Evolutionary conservation across 2,888 invertebrate genomes (phyloP), one percentile per base, ranked within the genome.

Genomic region (Julus scandinavius): DNA sequence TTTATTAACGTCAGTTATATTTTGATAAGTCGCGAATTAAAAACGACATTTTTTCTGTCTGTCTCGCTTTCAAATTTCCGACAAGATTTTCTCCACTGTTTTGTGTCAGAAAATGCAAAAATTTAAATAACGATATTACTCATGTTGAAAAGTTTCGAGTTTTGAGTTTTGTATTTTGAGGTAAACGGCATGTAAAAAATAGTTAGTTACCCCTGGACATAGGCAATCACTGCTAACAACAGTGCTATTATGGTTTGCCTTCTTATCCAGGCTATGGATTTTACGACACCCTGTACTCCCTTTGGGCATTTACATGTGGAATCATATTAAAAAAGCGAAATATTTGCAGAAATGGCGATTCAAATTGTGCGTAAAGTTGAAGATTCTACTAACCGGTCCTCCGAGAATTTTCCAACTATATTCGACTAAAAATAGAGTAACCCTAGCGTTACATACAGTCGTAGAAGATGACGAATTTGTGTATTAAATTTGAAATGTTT

Each of bases 381-480:
- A 29, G 29, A 6, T 4, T 80, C 38, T 29, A 38, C 38, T 80
- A 40, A 80, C 15, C 38, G 11, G 9, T 38, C 29, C 80, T 38
- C 5, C 38, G 38, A 15, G 38, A 15, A 38, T 80, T 80, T 38
- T 4, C 4, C 5, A 2, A 15, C 15, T 80, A 80, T 80, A 38
- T 38, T 80, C 15, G 5, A 4, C 2, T 13, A 29, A 11, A 3
- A 38, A 80, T 40, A 6, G 13, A 40, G 38, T 9, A 29, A 29
- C 72, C 29, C 20, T 9, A 11, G 38, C 38, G 80, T 38, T 80
- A 72, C 20, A 72, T 72, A 9, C 29, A 29, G 9, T 80, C 80
- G 38, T 80, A 80, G 15, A 80, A 72, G 13, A 80, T 80, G 80
- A 80, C 38, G 13, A 80, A 80, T 80, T 80, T 80, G 38, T 38